Base-by-base conservation (phyloP, 2,888 invertebrate species). In the Cephus spinipes region DNA sequence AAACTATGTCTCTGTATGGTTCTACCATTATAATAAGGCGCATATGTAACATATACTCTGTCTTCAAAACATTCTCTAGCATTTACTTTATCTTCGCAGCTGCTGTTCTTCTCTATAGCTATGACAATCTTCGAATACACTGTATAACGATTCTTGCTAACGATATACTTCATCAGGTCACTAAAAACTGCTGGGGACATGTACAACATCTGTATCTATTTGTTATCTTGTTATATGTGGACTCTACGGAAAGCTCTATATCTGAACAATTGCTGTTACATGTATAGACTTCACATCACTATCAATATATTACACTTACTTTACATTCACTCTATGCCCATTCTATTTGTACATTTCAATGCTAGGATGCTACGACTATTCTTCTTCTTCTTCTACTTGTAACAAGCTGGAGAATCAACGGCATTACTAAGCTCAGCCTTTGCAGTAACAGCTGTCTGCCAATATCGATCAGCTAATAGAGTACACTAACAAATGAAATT, bases 401-500 rank as follows among this genome's bases (percentile, higher is more conserved):
- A 55, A 55, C 55, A 55, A 55, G 55, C 55, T 55, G 55, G 23
- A 55, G 23, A 55, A 55, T 55, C 55, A 55, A 23, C 23, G 55
- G 23, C 55, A 55, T 55, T 55, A 55, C 23, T 55, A 55, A 55
- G 23, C 55, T 55, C 55, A 23, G 23, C 6, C 55, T 55, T 23
- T 55, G 55, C 55, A 55, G 55, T 55, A 55, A 55, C 55, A 55
- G 23, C 23, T 55, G 9, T 23, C 55, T 55, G 9, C 9, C 23
- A 15, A 9, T 55, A 55, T 9, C 55, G 9, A 23, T 55, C 23
- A 23, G 31, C 12, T 68, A 23, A 23, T n/a, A 55, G 34, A 23
- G n/a, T 40, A 76, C 11, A 76, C 75, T 76, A 73, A 35, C 6
- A 35, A 69, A 55, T 55, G 23, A 71, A 0, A 32, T 73, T 79